phyloP scores from a whole-genome alignment of 1,140 invertebrate genomes.

The Drosophila azteca region DNA sequence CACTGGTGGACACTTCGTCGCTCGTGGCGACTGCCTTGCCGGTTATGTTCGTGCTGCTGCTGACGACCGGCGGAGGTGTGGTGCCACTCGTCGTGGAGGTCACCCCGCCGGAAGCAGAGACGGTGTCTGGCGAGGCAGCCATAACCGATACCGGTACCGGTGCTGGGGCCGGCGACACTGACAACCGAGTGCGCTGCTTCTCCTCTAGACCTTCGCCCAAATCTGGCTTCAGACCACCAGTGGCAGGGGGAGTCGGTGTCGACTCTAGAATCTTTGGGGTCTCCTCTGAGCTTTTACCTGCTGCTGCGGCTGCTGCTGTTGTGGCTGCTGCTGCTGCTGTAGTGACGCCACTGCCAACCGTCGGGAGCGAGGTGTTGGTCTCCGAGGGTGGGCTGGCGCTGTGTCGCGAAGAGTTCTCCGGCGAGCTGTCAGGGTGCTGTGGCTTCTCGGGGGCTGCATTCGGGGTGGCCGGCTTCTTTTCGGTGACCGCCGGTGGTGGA shows the following conservation, averaged over 20 bases:
- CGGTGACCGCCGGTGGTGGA: slow-evolving; percentile 48
- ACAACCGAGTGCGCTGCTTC: slow-evolving; percentile 37
- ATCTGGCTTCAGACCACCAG: slow-evolving; percentile 11
- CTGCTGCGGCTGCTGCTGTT: slow-evolving; percentile 36
- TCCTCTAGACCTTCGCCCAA: slow-evolving; percentile 21
- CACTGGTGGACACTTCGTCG: slow-evolving; percentile 74
- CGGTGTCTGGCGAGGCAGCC: slow-evolving; percentile 53
- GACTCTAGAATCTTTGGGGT: slow-evolving; percentile 46
- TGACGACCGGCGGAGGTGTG: slow-evolving; percentile 75
- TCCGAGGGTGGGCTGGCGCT: slow-evolving; percentile 65
- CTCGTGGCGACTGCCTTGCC: slow-evolving; percentile 14
- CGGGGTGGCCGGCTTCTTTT: slow-evolving; percentile 68
- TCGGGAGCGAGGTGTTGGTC: slow-evolving; percentile 49
- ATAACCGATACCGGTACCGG: slow-evolving; percentile 4
- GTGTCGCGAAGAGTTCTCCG: slow-evolving; percentile 55
- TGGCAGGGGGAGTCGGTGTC: slow-evolving; percentile 20
- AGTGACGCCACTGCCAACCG: not conserved
- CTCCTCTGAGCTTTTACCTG: slow-evolving; percentile 58
- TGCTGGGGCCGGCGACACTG: slow-evolving; percentile 31
- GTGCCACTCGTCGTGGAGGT: slow-evolving; percentile 79
- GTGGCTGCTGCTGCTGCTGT: slow-evolving; percentile 37
- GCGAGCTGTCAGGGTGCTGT: slow-evolving; percentile 66
- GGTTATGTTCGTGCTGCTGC: slow-evolving; percentile 72
- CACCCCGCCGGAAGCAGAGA: slow-evolving; percentile 61
- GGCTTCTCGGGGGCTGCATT: slow-evolving; percentile 54